phyloP scores from a whole-genome alignment of 2,113 vertebrate genomes.

The Pluvianellus socialis region DNA sequence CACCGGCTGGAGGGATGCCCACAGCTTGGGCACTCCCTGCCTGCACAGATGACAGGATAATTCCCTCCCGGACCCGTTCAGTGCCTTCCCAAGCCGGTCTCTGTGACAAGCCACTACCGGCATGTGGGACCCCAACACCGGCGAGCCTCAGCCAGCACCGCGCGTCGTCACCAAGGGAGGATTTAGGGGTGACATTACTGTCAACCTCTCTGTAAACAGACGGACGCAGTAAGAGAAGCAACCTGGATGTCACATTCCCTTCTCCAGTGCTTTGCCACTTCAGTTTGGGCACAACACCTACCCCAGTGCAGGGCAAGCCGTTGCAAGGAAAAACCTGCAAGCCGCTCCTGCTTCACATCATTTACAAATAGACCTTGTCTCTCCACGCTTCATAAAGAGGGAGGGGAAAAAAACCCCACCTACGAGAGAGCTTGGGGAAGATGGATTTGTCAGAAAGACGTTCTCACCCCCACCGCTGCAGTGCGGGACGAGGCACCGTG shows the following conservation, averaged over 20 bases:
- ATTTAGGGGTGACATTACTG: not conserved
- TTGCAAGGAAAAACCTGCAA: not conserved
- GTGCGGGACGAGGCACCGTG: fast-evolving
- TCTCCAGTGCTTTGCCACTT: not conserved
- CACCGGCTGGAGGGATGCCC: fast-evolving
- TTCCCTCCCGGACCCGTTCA: not conserved
- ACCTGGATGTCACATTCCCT: not conserved
- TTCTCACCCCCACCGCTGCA: not conserved
- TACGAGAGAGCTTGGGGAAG: not conserved
- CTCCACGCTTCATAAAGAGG: not conserved
- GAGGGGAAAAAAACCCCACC: no score
- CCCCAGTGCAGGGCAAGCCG: not conserved
- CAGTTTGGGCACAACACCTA: not conserved
- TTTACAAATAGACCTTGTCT: not conserved
- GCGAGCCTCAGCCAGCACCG: not conserved
- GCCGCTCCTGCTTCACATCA: fast-evolving
- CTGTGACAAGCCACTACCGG: not conserved
- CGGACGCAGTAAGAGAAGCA: fast-evolving
- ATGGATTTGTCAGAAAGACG: not conserved
- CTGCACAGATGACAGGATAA: fast-evolving
- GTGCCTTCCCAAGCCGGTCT: not conserved
- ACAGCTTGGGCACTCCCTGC: not conserved
- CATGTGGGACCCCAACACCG: not conserved
- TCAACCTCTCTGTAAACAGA: not conserved
- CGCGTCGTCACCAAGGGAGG: fast-evolving